Conservation (phyloP, 2,888 invertebrate species). For the Drepanosiphum platanoidis region DNA sequence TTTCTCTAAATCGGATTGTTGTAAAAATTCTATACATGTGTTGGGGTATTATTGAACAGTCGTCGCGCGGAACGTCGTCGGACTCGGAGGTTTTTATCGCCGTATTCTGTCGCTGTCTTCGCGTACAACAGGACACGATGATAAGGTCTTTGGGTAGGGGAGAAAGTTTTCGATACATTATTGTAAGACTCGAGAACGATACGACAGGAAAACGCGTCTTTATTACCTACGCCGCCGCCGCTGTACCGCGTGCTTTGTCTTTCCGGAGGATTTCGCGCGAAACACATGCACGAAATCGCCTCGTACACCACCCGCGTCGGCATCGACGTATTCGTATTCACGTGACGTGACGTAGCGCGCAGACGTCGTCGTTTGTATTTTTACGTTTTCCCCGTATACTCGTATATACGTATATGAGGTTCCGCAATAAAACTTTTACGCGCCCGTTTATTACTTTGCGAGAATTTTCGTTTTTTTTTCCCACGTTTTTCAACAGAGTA, state of each 20-base stretch:
- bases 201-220: neutral
- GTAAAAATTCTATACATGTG: neutral
- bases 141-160: conserved; percentile 27
- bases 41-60: neutral
- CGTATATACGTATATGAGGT: neutral
- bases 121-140: neutral
- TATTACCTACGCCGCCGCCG: no score
- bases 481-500: no score
- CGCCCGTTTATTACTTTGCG: neutral
- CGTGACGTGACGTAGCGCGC: neutral
- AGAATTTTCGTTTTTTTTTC: no score
- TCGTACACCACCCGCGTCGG: neutral
- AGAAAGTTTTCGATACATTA: conserved; percentile 14
- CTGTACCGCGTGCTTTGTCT: conserved; percentile 19
- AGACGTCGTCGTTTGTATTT: neutral
- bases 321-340: neutral
- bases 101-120: conserved; percentile 9
- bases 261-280: conserved; percentile 13
- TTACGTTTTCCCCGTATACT: neutral
- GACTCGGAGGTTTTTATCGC: neutral
- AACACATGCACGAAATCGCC: conserved; percentile 9
- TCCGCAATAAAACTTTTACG: neutral
- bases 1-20: no score
- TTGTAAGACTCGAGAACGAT: neutral
- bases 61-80: neutral